phyloP scores from a whole-genome alignment of 92 coral and sea anemone species.

The Porites rus region DNA sequence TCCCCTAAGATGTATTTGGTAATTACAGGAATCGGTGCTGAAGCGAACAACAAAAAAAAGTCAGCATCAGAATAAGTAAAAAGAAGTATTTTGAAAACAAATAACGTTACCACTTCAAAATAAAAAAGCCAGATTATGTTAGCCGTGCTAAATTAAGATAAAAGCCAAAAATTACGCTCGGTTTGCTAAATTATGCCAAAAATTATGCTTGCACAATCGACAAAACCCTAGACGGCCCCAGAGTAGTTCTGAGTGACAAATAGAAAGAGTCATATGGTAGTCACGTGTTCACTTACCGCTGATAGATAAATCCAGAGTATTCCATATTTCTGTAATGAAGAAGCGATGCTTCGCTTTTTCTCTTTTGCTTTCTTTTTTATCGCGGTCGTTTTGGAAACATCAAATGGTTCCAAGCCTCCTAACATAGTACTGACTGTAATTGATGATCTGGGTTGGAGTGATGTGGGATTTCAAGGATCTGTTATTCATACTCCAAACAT shows the following conservation, averaged over 20 bases:
- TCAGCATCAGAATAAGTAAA: background rate
- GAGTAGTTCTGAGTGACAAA: too few species aligned
- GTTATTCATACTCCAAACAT: conserved; percentile 79
- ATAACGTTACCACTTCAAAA: background rate
- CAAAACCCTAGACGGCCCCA: background rate
- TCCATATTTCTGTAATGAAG: too few species aligned
- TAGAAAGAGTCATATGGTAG: too few species aligned
- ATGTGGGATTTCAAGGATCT: conserved; percentile 85
- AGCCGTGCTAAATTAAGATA: background rate
- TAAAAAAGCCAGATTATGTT: background rate
- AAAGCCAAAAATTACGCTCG: conserved; percentile 3
- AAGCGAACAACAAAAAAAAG: too few species aligned
- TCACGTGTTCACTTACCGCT: too few species aligned
- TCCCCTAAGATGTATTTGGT: too few species aligned
- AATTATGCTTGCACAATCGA: background rate
- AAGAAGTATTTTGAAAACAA: background rate
- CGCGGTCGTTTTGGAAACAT: background rate
- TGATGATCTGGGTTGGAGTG: conserved; percentile 85
- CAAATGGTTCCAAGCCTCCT: conserved; percentile 26
- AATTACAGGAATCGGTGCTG: too few species aligned
- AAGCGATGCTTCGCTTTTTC: background rate
- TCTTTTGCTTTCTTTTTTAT: background rate
- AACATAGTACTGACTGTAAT: conserved; percentile 67
- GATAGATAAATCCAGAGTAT: too few species aligned
- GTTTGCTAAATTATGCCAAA: background rate